Percentiles rank a stretch among this genome's conserved stretches.
phyloP scores from a whole-genome alignment of 2,888 invertebrate species.

The Amblyteles armatorius region DNA sequence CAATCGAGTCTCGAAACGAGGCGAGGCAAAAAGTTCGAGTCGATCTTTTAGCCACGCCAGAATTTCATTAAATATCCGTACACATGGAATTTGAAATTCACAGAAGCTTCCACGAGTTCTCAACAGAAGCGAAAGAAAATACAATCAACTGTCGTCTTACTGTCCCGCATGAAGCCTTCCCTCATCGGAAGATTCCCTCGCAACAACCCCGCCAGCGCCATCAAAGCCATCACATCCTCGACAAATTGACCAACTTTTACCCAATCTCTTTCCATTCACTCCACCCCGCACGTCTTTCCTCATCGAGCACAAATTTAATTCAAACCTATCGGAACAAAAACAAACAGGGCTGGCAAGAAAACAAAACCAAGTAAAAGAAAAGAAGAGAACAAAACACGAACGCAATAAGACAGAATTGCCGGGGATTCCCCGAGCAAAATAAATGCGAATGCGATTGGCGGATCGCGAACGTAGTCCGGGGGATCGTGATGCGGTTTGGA shows the following conservation, averaged over 20 bases:
- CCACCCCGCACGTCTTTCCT: background rate
- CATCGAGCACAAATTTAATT: conserved; percentile 52
- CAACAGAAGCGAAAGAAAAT: background rate
- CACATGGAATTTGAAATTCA: background rate
- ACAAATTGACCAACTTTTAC: background rate
- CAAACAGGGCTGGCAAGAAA: background rate
- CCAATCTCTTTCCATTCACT: conserved; percentile 25
- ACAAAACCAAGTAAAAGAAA: background rate
- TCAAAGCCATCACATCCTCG: background rate
- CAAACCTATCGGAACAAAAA: conserved; percentile 34
- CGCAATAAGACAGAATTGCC: conserved; percentile 36
- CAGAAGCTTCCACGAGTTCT: background rate
- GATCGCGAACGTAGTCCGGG: conserved; percentile 57
- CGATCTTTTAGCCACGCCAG: too few species aligned
- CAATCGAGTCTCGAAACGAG: too few species aligned
- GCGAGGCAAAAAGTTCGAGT: too few species aligned
- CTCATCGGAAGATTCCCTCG: background rate
- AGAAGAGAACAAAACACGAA: conserved; percentile 7
- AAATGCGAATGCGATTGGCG: conserved; percentile 67
- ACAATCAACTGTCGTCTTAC: background rate
- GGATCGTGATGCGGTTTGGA: conserved; percentile 65
- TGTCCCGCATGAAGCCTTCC: background rate
- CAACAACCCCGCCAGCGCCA: background rate
- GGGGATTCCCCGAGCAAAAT: conserved; percentile 50
- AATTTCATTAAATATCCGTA: background rate